Evolutionary conservation across 2,888 invertebrate genomes (phyloP).

Genomic region (Eustalomyia histrio): DNA sequence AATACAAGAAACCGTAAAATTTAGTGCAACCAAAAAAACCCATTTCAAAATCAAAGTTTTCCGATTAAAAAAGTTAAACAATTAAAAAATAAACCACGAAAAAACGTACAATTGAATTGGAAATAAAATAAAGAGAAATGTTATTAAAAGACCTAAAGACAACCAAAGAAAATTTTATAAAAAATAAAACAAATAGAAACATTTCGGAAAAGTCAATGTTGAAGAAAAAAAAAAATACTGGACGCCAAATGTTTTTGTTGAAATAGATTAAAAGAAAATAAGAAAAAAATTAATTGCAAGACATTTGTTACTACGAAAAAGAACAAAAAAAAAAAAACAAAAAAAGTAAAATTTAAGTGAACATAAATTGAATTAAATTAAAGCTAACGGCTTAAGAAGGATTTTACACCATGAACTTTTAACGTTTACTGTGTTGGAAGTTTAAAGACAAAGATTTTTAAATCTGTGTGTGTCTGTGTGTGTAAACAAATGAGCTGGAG

Average conservation of each 20-base stretch:
- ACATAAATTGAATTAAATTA: constrained; percentile 65
- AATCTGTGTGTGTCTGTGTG: neutral
- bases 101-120: constrained; percentile 20
- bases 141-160: constrained; percentile 25
- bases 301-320: constrained; percentile 66
- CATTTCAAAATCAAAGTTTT: constrained; percentile 58
- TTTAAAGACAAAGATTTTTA: neutral
- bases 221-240: constrained; percentile 21
- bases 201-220: neutral
- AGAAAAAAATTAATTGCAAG: constrained; percentile 68
- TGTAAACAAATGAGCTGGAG: too few relatives aligned
- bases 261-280: constrained; percentile 39
- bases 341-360: constrained; percentile 49
- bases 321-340: constrained; percentile 25
- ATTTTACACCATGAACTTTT: constrained; percentile 56
- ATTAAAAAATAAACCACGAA: constrained; percentile 61
- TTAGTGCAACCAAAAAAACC: constrained; percentile 33
- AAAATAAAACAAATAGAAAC: neutral
- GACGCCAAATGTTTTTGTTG: constrained; percentile 44
- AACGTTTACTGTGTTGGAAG: constrained; percentile 3
- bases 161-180: constrained; percentile 14
- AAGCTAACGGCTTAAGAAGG: constrained; percentile 61
- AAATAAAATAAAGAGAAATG: constrained; percentile 18
- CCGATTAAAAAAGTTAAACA: constrained; percentile 67
- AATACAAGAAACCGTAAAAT: constrained; percentile 28